Percentiles rank a stretch among this genome's conserved stretches.
Conservation (phyloP, 1,140 invertebrate species). For the Anoplolepis gracilipes region DNA sequence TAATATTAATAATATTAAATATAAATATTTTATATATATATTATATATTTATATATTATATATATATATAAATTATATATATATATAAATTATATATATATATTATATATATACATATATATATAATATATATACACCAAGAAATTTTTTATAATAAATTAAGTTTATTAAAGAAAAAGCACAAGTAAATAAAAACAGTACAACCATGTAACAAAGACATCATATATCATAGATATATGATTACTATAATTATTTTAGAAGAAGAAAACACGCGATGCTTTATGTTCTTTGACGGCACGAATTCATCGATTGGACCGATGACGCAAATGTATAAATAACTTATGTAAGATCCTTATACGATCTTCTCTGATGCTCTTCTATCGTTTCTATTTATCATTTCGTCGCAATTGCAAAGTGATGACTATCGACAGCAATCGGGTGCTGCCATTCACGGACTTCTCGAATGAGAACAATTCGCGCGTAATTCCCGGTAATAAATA, state of each 20-base stretch:
- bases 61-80: too few relatives aligned
- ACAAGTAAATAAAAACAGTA: not conserved
- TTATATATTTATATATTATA: too few relatives aligned
- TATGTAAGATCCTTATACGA: slow-evolving; percentile 36
- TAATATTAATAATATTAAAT: too few relatives aligned
- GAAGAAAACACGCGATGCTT: not conserved
- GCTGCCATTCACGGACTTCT: slow-evolving; percentile 11
- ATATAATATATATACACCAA: too few relatives aligned
- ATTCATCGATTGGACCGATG: slow-evolving; percentile 16
- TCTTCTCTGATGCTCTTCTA: not conserved
- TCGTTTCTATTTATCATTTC: slow-evolving; percentile 31
- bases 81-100: too few relatives aligned
- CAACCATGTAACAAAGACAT: not conserved
- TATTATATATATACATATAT: too few relatives aligned
- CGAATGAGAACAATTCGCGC: slow-evolving; percentile 30
- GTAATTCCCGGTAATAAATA: slow-evolving; percentile 61
- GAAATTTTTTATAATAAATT: too few relatives aligned
- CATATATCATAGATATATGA: not conserved
- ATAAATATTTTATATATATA: not conserved
- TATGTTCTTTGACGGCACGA: not conserved
- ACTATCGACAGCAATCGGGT: slow-evolving; percentile 17
- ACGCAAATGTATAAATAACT: slow-evolving; percentile 47
- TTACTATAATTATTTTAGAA: not conserved
- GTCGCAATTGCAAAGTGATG: slow-evolving; percentile 6
- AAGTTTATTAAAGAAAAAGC: not conserved